phyloP scores from a whole-genome alignment of 2,888 invertebrate genomes.

The Netelia virgata region DNA sequence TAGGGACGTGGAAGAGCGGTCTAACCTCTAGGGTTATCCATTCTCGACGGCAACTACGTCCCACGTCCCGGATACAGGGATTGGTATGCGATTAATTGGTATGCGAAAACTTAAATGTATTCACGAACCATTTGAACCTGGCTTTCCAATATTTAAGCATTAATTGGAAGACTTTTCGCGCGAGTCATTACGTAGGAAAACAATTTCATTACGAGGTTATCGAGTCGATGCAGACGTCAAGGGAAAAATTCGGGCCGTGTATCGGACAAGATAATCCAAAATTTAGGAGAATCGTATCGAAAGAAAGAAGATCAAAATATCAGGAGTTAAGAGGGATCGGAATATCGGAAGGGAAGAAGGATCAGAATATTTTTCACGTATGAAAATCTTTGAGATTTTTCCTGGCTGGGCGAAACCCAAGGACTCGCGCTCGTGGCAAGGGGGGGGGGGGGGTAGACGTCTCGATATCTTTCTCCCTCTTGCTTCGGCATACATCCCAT shows the following conservation, averaged over 20 bases:
- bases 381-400: slow-evolving; percentile 31
- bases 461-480: slow-evolving; percentile 17
- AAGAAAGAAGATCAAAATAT: neutral
- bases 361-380: slow-evolving; percentile 1
- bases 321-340: neutral
- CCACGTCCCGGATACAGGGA: slow-evolving; percentile 3
- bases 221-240: neutral
- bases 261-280: neutral
- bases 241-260: neutral
- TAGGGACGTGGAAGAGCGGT: slow-evolving; percentile 7
- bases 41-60: slow-evolving; percentile 28
- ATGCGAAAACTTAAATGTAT: neutral
- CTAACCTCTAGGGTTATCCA: slow-evolving; percentile 28
- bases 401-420: slow-evolving; percentile 4
- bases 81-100: too few relatives aligned
- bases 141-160: neutral
- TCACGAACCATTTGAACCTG: neutral
- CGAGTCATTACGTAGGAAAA: neutral
- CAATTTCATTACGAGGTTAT: neutral
- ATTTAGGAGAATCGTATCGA: neutral
- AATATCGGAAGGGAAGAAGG: neutral
- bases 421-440: slow-evolving; percentile 4
- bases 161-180: neutral
- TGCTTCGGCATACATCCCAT: neutral
- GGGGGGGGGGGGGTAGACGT: neutral